A percentile compares a stretch with the other conserved stretches of the same genome.
Evolutionary conservation across 2,888 invertebrate genomes (phyloP).

Genomic region (Quadroppia sp.): DNA sequence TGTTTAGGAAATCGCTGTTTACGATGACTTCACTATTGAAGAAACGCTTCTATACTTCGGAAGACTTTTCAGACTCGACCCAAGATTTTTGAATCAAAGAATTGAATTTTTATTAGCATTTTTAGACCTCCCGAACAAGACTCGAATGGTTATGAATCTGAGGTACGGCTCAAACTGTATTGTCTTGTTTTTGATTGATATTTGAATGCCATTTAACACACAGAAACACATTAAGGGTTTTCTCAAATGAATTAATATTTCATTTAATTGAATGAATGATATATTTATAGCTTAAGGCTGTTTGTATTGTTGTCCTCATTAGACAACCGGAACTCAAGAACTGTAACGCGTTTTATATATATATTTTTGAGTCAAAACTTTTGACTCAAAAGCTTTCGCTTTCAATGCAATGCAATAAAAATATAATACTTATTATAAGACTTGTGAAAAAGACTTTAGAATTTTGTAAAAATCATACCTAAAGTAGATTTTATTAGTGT

Average conservation of each 20-base stretch:
- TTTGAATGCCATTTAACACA: not conserved
- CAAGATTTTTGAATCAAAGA: constrained; percentile 65
- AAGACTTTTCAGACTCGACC: constrained; percentile 88
- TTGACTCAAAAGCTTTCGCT: constrained; percentile 22
- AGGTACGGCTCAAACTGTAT: constrained; percentile 50
- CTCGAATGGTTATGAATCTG: constrained; percentile 58
- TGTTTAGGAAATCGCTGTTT: constrained; percentile 52
- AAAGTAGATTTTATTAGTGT: not conserved
- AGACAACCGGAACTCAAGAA: constrained; percentile 17
- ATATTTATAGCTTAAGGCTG: not conserved
- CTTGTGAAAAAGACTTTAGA: no score
- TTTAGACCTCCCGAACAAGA: constrained; percentile 52
- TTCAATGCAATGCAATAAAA: no score
- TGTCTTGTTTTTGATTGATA: not conserved
- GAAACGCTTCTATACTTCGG: constrained; percentile 97
- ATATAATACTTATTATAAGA: no score
- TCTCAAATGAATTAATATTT: not conserved
- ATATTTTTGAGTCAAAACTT: no score
- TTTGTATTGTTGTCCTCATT: constrained; percentile 30
- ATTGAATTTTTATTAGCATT: constrained; percentile 53
- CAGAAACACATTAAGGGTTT: not conserved
- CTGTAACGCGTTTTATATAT: constrained; percentile 9
- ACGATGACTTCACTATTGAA: constrained; percentile 69
- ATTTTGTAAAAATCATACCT: no score
- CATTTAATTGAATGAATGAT: not conserved